Evolutionary conservation across 1,140 invertebrate genomes (phyloP).

Genomic region (Diprion similis): DNA sequence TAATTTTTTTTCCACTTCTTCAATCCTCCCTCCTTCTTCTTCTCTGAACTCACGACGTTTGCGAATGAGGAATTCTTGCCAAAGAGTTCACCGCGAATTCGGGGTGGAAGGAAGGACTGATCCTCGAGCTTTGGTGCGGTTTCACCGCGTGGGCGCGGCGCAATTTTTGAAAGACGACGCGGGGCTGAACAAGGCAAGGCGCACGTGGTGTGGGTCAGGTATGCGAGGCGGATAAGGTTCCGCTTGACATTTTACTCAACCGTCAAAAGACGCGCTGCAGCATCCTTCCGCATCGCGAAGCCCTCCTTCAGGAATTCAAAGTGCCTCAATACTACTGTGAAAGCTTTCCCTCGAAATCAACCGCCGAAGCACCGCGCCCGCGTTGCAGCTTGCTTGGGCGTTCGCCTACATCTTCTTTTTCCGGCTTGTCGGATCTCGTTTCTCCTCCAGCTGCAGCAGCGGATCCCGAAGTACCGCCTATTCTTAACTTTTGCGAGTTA

Average conservation of each 20-base stretch:
- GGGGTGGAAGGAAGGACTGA: too few species aligned
- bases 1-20: too few species aligned
- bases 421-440: background rate
- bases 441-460: background rate
- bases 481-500: background rate
- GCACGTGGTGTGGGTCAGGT: background rate
- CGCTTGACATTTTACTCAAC: constrained; percentile 5
- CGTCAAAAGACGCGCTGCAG: background rate
- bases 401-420: background rate
- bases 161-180: background rate
- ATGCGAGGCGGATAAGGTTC: constrained; percentile 4
- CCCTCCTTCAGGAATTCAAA: constrained; percentile 3
- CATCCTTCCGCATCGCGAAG: constrained; percentile 5
- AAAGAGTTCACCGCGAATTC: background rate
- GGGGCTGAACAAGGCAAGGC: too few species aligned
- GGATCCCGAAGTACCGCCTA: background rate
- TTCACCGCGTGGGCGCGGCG: background rate
- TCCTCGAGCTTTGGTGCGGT: too few species aligned
- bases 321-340: background rate
- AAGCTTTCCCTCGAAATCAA: constrained; percentile 1
- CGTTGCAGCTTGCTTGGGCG: background rate
- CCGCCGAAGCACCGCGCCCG: background rate
- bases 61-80: background rate
- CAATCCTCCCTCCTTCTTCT: too few species aligned
- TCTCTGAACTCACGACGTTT: too few species aligned